A percentile compares a stretch with the other conserved stretches of the same genome.
Conservation (phyloP, 2,797 vertebrate genomes). For the Margarornis squamiger region DNA sequence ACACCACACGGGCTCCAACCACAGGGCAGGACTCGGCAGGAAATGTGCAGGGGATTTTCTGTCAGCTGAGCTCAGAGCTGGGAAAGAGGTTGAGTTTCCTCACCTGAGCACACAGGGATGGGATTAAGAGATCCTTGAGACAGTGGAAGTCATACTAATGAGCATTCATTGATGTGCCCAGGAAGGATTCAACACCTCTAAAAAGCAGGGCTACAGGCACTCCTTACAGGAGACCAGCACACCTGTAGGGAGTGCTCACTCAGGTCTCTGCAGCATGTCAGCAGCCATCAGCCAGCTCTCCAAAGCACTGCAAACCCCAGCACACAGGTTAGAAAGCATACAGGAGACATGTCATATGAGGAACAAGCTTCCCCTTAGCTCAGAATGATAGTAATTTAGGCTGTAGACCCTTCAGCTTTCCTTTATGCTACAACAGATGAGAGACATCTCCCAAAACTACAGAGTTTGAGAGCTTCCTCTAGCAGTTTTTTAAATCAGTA, state of each 20-base stretch:
- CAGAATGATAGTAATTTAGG: background rate
- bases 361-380: background rate
- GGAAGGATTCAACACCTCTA: background rate
- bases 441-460: background rate
- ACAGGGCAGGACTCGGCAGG: background rate
- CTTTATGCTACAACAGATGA: background rate
- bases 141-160: background rate
- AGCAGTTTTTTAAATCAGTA: background rate
- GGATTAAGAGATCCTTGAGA: background rate
- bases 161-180: background rate
- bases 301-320: background rate
- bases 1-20: accelerated
- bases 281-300: background rate
- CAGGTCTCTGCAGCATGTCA: background rate
- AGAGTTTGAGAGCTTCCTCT: background rate
- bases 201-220: background rate
- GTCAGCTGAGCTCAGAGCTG: background rate
- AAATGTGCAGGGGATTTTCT: accelerated
- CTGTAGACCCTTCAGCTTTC: background rate
- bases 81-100: background rate
- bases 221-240: background rate
- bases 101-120: background rate
- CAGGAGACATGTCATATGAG: accelerated
- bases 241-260: background rate
- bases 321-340: background rate